A percentile compares a stretch with the other conserved stretches of the same genome.
Conservation (phyloP, 1,140 invertebrate genomes). For the Periplaneta americana region DNA sequence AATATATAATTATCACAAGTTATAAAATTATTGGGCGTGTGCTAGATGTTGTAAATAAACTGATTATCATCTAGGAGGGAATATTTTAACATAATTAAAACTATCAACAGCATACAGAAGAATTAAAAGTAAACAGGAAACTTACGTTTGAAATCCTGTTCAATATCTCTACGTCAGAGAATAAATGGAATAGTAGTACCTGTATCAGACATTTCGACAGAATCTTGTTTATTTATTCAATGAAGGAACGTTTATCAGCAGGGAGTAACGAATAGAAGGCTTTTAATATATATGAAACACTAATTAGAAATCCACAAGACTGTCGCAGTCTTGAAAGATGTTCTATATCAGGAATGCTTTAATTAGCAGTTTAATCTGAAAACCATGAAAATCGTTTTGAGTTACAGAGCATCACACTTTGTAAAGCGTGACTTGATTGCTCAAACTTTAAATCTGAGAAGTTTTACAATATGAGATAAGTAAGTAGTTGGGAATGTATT, state of each 20-base stretch:
- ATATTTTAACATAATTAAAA: too few species aligned
- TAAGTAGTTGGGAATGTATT: neutral
- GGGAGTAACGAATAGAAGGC: neutral
- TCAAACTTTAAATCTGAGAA: neutral
- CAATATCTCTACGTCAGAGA: too few species aligned
- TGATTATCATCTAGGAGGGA: too few species aligned
- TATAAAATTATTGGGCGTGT: too few species aligned
- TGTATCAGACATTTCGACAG: too few species aligned
- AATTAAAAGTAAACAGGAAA: too few species aligned
- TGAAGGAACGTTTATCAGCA: neutral
- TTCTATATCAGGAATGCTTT: neutral
- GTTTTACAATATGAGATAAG: neutral
- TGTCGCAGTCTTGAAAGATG: neutral
- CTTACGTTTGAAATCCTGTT: too few species aligned
- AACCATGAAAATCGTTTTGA: neutral
- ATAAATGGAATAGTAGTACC: too few species aligned
- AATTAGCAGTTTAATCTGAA: neutral
- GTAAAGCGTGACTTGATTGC: neutral
- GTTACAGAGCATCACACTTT: neutral
- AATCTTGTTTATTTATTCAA: neutral
- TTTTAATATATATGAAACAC: neutral
- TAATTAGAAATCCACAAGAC: neutral
- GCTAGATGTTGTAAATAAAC: too few species aligned
- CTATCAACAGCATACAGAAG: too few species aligned
- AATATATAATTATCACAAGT: too few species aligned